A percentile compares a stretch with the other conserved stretches of the same genome.
These are phyloP conservation scores for Bombycilla garrulus DNA, from an alignment of 2,113 vertebrate species.

Conservation along the genomic window DNA sequence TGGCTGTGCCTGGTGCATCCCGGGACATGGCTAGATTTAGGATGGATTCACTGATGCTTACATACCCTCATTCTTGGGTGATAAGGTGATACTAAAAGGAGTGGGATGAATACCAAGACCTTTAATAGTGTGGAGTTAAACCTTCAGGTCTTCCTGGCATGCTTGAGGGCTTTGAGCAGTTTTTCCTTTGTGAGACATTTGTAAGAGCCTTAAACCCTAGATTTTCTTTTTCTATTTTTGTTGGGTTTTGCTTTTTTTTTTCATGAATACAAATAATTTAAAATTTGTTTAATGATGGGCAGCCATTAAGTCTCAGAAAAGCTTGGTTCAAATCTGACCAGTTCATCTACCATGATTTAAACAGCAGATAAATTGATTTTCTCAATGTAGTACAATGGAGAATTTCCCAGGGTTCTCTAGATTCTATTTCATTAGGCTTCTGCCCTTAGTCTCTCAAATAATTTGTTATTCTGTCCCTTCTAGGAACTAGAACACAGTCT, in stretches of 20 bases:
- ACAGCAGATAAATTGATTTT: neutral
- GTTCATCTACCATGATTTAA: neutral
- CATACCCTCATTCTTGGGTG: neutral
- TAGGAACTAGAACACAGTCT: neutral
- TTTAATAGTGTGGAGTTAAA: neutral
- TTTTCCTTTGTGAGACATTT: neutral
- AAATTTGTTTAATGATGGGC: neutral
- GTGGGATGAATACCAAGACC: neutral
- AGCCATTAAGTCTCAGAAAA: neutral
- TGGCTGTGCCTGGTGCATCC: neutral
- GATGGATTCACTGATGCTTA: neutral
- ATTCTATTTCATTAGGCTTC: neutral
- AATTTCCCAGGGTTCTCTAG: neutral
- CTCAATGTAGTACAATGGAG: neutral
- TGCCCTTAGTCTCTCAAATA: neutral
- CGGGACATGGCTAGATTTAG: accelerated
- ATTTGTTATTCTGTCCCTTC: neutral
- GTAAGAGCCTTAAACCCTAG: neutral
- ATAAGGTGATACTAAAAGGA: neutral
- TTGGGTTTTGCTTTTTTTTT: neutral
- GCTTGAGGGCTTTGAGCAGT: neutral
- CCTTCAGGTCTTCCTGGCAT: neutral
- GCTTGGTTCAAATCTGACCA: neutral
- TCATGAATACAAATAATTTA: neutral
- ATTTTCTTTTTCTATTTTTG: no score